Evolutionary conservation across 2,797 vertebrate species (phyloP), one percentile per base, ranked within the genome.

Genomic region (Sphaeramia orbicularis): DNA sequence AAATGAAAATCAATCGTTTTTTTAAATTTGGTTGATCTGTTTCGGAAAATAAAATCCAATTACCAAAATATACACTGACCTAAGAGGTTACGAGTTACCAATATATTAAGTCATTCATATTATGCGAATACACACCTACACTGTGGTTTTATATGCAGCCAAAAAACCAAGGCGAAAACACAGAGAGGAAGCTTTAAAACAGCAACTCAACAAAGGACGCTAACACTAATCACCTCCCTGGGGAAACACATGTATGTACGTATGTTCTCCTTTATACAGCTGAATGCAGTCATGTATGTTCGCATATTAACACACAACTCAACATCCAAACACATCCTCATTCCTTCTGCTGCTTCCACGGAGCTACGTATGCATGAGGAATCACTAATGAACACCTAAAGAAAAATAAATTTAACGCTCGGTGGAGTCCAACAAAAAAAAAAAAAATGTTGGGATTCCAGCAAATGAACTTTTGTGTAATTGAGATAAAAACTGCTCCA

Each of bases 401-500:
- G 71, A 65, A 81, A 81, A 74, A 51, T 47, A 61, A 8, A 84
- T 85, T 64, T 60, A 74, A 71, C 11, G 71, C 19, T 27, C 38
- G 51, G 41, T 12, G 57, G 49, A 40, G 16, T 49, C 40, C 52
- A 32, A 27, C 14, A 27, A 30, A 58, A 10, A 54, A 58, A 15
- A 32, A 27, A 4, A 30, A 65, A 62, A 59, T 12, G 51, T 47
- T 16, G n/a, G 12, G 50, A 62, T n/a, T 42, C 36, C 1, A 41
- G 54, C 64, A 68, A 80, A 68, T 6, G 6, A 61, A 80, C 65
- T 84, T 89, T 77, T 64, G 62, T 59, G 41, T 84, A 76, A 90
- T 71, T 82, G 65, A 88, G 76, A 90, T 80, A 62, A 81, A 86
- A 84, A 85, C 73, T 59, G 75, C 71, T 64, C 71, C 50, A 78